Base-by-base conservation (phyloP, 2,797 vertebrate genomes). In the Okamejei kenojei region DNA sequence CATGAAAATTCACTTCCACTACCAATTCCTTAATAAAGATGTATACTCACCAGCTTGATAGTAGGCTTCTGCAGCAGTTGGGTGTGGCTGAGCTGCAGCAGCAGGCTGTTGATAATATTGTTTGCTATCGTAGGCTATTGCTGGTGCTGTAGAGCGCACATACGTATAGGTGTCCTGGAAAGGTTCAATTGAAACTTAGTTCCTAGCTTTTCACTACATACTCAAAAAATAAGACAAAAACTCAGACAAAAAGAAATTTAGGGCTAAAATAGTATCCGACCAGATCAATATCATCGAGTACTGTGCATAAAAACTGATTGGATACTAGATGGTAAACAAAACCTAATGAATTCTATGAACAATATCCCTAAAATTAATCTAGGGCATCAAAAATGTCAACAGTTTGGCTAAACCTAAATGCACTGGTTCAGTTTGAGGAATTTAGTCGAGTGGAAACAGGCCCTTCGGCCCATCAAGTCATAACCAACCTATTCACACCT, bases 91-190 rank as follows among this genome's bases (percentile, higher is more conserved):
- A 1, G 97, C 97, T 93, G 97, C 96, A 78, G 97, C 97, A 11
- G 98, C 97, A 26, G 99, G 97, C n/a, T 99, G 99, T 93, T 99
- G 99, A 94, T 99, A 99, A 95, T 99, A 99, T 93, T 99, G 98
- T 94, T 99, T 99, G 94, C 96, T 98, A 95, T 99, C 98, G 5
- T 99, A 99, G 19, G 98, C 97, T 58, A 99, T 98, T 93, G 98
- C 98, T 1, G 98, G 97, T 93, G 98, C 98, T 0, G 98, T 98
- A 68, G 99, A 99, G 9, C 98, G 97, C 90, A 99, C 98, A 0
- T 99, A 99, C 0, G 99, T 98, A 94, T 99, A 99, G 0, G 99
- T 96, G 94, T 99, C 99, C 99, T 99, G 95, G 81, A 96, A 76
- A 68, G 80, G 54, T 35, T 88, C 61, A 88, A 88, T 68, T 88